Percentiles rank a stretch among this genome's conserved stretches.
Conservation (phyloP, 53 echinoderm and acorn worm species). For the Paracentrotus lividus region DNA sequence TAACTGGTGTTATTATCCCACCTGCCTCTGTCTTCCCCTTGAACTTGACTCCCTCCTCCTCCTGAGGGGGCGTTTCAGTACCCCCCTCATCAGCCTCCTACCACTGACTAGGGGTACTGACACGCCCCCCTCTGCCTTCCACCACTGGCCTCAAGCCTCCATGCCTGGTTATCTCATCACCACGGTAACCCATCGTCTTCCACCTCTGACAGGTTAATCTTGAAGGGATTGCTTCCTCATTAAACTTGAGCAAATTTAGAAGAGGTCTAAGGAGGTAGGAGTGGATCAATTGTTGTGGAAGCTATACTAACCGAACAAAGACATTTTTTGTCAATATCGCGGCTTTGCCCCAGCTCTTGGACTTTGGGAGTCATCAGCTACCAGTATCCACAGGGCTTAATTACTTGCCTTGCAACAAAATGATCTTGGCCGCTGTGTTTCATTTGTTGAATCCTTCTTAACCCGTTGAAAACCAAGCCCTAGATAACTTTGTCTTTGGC, state of each 20-base stretch:
- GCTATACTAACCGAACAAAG: constrained; percentile 52
- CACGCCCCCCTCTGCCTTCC: neutral
- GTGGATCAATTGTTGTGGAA: constrained; percentile 48
- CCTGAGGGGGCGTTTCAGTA: neutral
- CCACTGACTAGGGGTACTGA: neutral
- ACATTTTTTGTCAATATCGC: constrained; percentile 46
- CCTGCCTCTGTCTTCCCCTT: neutral
- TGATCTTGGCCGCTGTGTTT: neutral
- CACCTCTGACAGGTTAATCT: constrained; percentile 51
- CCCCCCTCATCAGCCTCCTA: neutral
- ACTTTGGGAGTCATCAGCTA: constrained; percentile 28
- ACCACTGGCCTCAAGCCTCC: neutral
- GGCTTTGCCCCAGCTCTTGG: constrained; percentile 6
- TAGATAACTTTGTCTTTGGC: too few relatives aligned
- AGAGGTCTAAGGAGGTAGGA: constrained; percentile 32
- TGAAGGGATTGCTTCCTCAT: constrained; percentile 48
- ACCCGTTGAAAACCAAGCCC: neutral
- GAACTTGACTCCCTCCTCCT: neutral
- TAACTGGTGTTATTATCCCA: too few relatives aligned
- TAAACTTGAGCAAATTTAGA: neutral
- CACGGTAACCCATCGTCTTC: constrained; percentile 54
- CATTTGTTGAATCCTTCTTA: neutral
- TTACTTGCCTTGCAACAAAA: neutral
- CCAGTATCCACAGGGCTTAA: constrained; percentile 31
- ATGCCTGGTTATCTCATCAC: constrained; percentile 69